Base-by-base conservation (phyloP, 2,888 invertebrate genomes). In the Luperina nickerlii region DNA sequence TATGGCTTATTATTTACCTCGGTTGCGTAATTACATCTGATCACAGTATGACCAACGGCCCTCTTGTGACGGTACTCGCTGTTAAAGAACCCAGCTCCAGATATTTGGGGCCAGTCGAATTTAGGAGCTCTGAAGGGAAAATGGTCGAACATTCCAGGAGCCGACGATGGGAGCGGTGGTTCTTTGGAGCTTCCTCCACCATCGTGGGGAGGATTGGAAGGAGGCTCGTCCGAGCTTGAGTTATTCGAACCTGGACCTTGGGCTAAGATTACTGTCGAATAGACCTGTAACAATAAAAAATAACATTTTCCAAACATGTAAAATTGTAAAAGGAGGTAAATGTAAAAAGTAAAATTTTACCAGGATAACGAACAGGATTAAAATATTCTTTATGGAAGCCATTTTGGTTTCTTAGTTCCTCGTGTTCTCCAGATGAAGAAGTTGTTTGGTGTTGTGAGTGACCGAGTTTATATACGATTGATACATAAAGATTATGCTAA, bases 291-390 rank as follows among this genome's bases (percentile, higher is more conserved):
- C 2, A 57, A 57, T 2, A 76, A 62, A 42, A 69, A 57, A 63
- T 24, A 8, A 45, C 32, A 54, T 65, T 68, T 48, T 1, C 6
- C 5, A 70, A n/a, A 54, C 3, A 38, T 38, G 15, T 57, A 32
- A 68, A 63, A 42, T 32, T 38, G 18, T 38, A 71, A 65, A n/a
- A 42, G 9, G n/a, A 15, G 15, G 18, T 48, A 20, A 27, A 62
- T 63, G 15, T 57, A n/a, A 32, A 66, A 48, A 45, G 11, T 15
- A 27, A 63, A 45, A 51, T 60, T 86, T 90, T 90, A 92, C 92
- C 90, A 91, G 82, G 48, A 90, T 76, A 62, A 90, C 87, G 76
- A 87, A 88, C 66, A 90, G 80, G 74, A 89, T 88, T 48, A 83
- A 45, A 48, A 81, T 32, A 67, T 83, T 78, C 13, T 85, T 81